Evolutionary conservation across 2,113 vertebrate species (phyloP).

Genomic region (Limanda limanda): DNA sequence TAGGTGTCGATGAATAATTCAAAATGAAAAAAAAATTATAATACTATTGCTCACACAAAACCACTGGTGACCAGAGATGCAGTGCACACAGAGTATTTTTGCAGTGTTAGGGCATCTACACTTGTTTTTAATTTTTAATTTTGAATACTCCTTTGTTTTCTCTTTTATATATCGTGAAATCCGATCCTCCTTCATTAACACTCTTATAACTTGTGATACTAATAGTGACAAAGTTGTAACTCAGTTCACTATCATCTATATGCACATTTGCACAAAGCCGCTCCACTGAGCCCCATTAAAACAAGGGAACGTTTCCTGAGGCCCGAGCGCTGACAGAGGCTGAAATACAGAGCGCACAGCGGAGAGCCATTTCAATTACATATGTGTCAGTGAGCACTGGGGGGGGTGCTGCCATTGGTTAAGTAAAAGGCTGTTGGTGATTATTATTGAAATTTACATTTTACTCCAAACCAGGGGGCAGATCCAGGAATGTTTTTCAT

Average conservation of each 20-base stretch:
- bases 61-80: background rate
- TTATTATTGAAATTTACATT: no score
- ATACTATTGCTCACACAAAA: background rate
- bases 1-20: background rate
- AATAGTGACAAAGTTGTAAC: no score
- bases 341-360: background rate
- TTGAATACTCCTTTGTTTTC: no score
- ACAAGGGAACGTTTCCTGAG: constrained; percentile 14
- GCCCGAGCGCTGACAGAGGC: background rate
- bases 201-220: no score
- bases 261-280: no score
- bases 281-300: background rate
- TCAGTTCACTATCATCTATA: no score
- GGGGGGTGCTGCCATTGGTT: constrained; percentile 2
- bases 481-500: no score
- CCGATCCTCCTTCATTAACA: background rate
- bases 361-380: constrained; percentile 49
- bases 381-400: constrained; percentile 24
- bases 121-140: no score
- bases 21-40: background rate
- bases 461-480: no score
- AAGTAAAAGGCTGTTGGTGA: background rate
- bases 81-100: background rate
- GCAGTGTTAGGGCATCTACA: no score
- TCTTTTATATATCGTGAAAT: no score